phyloP scores from a whole-genome alignment of 2,888 invertebrate genomes.

The Lasioglossum malachurum region DNA sequence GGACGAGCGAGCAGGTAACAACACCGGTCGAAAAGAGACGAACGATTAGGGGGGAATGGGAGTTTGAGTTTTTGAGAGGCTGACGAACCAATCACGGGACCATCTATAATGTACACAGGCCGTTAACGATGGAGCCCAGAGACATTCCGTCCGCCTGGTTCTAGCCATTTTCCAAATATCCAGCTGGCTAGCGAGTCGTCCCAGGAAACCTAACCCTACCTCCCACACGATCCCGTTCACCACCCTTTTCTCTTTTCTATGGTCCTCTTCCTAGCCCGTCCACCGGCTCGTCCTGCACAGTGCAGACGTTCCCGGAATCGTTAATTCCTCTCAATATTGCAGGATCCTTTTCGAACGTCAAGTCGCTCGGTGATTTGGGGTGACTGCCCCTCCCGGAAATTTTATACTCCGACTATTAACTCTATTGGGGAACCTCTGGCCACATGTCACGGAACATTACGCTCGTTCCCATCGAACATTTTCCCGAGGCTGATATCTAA shows the following conservation, averaged over 20 bases:
- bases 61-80: slow-evolving; percentile 77
- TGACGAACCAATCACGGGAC: slow-evolving; percentile 81
- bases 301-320: slow-evolving; percentile 78
- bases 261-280: slow-evolving; percentile 57
- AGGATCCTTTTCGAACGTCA: slow-evolving; percentile 70
- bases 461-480: not conserved
- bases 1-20: slow-evolving; percentile 37
- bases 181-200: slow-evolving; percentile 67
- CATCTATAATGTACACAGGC: slow-evolving; percentile 82
- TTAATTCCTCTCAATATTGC: slow-evolving; percentile 83
- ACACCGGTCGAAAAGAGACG: slow-evolving; percentile 56
- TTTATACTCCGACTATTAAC: slow-evolving; percentile 13
- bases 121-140: slow-evolving; percentile 76
- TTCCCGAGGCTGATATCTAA: not conserved
- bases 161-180: slow-evolving; percentile 76
- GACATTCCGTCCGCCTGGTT: slow-evolving; percentile 72
- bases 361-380: slow-evolving; percentile 53
- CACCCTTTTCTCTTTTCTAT: slow-evolving; percentile 67
- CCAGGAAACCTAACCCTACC: slow-evolving; percentile 67
- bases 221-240: slow-evolving; percentile 14
- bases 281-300: slow-evolving; percentile 54
- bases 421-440: not conserved
- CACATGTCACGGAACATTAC: not conserved
- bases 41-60: slow-evolving; percentile 45
- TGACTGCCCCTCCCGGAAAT: not conserved